Percentiles rank a stretch among this genome's conserved stretches.
phyloP scores from a whole-genome alignment of 2,888 invertebrate genomes.

The Agonopterix arenella region DNA sequence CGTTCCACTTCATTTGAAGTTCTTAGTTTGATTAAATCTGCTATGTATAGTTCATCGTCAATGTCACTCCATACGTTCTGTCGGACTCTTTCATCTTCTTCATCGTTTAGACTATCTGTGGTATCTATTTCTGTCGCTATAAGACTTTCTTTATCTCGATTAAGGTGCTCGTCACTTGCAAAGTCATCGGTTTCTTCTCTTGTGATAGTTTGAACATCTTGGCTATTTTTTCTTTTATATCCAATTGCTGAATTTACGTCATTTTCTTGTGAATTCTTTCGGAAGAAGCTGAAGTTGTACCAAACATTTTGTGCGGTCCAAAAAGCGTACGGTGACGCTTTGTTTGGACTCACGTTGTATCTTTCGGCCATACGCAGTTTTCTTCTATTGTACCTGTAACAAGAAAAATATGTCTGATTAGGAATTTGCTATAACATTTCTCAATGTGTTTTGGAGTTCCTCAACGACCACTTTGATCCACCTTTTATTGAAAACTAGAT shows the following conservation, averaged over 20 bases:
- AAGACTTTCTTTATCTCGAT: slow-evolving; percentile 28
- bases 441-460: no score
- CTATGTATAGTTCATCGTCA: slow-evolving; percentile 72
- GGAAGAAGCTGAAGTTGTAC: slow-evolving; percentile 20
- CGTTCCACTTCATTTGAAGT: slow-evolving; percentile 66
- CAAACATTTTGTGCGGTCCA: slow-evolving; percentile 53
- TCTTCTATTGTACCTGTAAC: slow-evolving; percentile 63
- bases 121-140: slow-evolving; percentile 43
- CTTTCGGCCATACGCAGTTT: slow-evolving; percentile 70
- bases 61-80: slow-evolving; percentile 68
- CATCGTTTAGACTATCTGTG: slow-evolving; percentile 23
- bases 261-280: slow-evolving; percentile 12
- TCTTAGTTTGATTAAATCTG: slow-evolving; percentile 59
- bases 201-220: slow-evolving; percentile 28
- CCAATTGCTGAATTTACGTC: slow-evolving; percentile 7
- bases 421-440: no score
- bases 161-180: slow-evolving; percentile 14
- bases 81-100: slow-evolving; percentile 61
- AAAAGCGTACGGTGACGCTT: slow-evolving; percentile 63
- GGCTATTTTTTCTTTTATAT: slow-evolving; percentile 10
- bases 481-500: no score
- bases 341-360: slow-evolving; percentile 55
- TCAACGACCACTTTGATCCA: no score
- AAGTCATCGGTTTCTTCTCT: slow-evolving; percentile 20
- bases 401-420: background rate